A percentile compares a stretch with the other conserved stretches of the same genome.
Conservation (phyloP, 2,113 vertebrate species). For the Pterocles gutturalis region DNA sequence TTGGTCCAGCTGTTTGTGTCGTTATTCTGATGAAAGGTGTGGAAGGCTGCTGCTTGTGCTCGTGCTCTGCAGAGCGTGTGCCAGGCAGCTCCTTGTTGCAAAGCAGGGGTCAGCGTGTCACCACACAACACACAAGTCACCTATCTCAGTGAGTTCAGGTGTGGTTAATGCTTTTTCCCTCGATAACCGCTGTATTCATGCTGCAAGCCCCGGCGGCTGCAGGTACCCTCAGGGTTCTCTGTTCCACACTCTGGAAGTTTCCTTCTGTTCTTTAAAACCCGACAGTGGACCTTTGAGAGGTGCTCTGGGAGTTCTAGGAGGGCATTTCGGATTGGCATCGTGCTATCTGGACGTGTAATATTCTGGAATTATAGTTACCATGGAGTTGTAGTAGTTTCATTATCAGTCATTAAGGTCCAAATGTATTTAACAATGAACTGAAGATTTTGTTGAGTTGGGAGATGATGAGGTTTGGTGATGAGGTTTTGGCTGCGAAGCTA, state of each 20-base stretch:
- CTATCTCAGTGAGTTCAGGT: neutral
- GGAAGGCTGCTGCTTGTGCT: neutral
- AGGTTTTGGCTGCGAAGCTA: neutral
- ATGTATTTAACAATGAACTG: neutral
- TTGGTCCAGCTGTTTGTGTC: fast-evolving
- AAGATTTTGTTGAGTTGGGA: neutral
- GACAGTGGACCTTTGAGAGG: neutral
- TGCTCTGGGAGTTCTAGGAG: neutral
- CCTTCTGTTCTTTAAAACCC: neutral
- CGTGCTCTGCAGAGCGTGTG: neutral
- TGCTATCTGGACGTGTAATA: neutral
- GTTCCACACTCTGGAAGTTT: neutral
- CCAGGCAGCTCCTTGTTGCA: neutral
- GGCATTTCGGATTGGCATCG: neutral
- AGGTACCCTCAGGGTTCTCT: neutral
- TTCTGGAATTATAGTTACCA: neutral
- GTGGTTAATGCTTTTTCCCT: neutral
- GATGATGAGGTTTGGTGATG: neutral
- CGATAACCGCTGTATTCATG: neutral
- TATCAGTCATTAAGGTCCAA: neutral
- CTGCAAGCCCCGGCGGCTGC: neutral
- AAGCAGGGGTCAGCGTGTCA: neutral
- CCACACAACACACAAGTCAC: neutral
- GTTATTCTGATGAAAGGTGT: neutral
- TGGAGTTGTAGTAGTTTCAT: neutral